These are phyloP conservation scores for Brachionus manjavacas DNA, from an alignment of 1,140 invertebrate genomes.

Conservation along the genomic window DNA sequence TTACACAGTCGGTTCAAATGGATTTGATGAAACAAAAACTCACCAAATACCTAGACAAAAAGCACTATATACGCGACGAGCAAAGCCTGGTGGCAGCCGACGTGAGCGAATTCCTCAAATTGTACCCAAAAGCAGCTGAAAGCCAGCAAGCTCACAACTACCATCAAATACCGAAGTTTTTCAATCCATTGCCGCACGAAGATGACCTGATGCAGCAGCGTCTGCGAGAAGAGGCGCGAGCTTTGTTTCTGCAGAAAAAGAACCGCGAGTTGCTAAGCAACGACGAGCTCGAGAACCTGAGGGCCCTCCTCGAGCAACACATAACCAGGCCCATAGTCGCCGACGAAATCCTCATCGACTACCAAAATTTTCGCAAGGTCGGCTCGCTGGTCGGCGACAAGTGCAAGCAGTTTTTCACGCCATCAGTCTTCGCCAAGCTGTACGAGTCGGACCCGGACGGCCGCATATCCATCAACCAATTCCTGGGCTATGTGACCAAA, in stretches of 20 bases:
- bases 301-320: constrained; percentile 74
- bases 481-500: constrained; percentile 91
- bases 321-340: constrained; percentile 66
- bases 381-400: constrained; percentile 65
- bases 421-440: constrained; percentile 77
- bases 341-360: constrained; percentile 77
- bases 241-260: constrained; percentile 32
- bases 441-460: constrained; percentile 76
- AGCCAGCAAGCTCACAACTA: neutral
- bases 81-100: neutral
- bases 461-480: constrained; percentile 62
- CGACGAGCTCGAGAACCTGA: constrained; percentile 62
- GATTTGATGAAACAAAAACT: constrained; percentile 13
- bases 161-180: neutral
- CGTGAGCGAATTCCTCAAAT: neutral
- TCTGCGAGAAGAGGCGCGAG: constrained; percentile 32
- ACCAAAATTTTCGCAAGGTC: constrained; percentile 75
- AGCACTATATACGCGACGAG: neutral
- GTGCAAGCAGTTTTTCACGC: constrained; percentile 74
- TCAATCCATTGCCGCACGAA: constrained; percentile 3
- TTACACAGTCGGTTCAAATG: neutral
- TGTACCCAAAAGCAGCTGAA: neutral
- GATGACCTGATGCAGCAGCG: constrained; percentile 34
- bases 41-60: neutral
- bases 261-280: constrained; percentile 24